Percentiles rank a stretch among this genome's conserved stretches.
Conservation (phyloP, 2,797 vertebrate species). For the Amniataba percoides region DNA sequence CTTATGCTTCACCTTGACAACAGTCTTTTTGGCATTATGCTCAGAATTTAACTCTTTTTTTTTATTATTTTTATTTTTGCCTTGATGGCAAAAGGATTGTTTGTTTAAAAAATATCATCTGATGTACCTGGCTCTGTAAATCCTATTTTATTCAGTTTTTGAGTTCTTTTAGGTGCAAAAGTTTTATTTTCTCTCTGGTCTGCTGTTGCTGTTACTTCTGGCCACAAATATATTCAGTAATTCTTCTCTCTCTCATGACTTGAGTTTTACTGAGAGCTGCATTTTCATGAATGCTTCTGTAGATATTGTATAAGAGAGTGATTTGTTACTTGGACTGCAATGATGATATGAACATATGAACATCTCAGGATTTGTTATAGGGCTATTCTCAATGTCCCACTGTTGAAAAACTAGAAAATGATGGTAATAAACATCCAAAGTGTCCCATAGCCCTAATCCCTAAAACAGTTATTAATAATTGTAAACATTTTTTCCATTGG, state of each 20-base stretch:
- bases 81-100: neutral
- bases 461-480: neutral
- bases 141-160: conserved; percentile 30
- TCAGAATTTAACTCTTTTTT: neutral
- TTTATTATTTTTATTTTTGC: conserved; percentile 1
- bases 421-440: conserved; percentile 12
- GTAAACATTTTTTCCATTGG: neutral
- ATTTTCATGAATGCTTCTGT: conserved; percentile 13
- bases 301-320: conserved; percentile 19
- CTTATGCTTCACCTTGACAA: conserved; percentile 52
- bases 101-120: conserved; percentile 29
- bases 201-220: neutral
- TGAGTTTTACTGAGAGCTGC: neutral
- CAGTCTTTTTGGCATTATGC: neutral
- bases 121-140: conserved; percentile 30
- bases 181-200: neutral
- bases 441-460: neutral
- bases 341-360: conserved; percentile 1
- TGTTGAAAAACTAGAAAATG: neutral
- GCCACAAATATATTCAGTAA: conserved; percentile 2
- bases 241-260: conserved; percentile 1
- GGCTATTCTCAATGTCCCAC: neutral
- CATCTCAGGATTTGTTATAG: conserved; percentile 19
- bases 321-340: neutral
- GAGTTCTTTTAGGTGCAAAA: neutral